Percentiles rank a stretch among this genome's conserved stretches.
phyloP scores from a whole-genome alignment of 1,140 invertebrate species.

The Asobara japonica region DNA sequence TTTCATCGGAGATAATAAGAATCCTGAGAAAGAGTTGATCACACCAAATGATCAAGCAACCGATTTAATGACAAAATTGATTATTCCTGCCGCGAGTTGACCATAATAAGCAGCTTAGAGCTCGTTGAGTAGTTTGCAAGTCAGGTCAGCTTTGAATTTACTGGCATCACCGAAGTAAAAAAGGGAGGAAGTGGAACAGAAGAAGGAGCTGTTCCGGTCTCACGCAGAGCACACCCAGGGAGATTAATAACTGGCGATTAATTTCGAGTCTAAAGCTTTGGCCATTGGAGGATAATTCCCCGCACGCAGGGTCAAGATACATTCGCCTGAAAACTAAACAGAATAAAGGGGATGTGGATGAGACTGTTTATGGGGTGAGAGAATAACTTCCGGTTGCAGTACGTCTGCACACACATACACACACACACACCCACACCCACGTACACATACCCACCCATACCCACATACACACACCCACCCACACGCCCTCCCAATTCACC shows the following conservation, averaged over 20 bases:
- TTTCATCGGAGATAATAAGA: too few species aligned
- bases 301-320: background rate
- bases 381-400: too few species aligned
- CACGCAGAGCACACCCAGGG: background rate
- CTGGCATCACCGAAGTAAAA: background rate
- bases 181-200: background rate
- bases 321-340: background rate
- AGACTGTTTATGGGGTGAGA: background rate
- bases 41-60: too few species aligned
- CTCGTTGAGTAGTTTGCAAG: background rate
- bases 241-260: constrained; percentile 24
- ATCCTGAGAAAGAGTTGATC: too few species aligned
- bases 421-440: too few species aligned
- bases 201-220: background rate
- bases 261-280: constrained; percentile 12
- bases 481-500: too few species aligned
- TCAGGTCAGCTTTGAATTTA: background rate
- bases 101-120: background rate
- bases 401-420: too few species aligned
- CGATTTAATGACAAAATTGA: too few species aligned
- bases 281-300: background rate
- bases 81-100: background rate
- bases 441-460: too few species aligned
- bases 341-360: background rate
- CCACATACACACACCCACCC: too few species aligned